Evolutionary conservation across 1,140 invertebrate species (phyloP), one percentile per base, ranked within the genome.

Genomic region (Ylistrum balloti): DNA sequence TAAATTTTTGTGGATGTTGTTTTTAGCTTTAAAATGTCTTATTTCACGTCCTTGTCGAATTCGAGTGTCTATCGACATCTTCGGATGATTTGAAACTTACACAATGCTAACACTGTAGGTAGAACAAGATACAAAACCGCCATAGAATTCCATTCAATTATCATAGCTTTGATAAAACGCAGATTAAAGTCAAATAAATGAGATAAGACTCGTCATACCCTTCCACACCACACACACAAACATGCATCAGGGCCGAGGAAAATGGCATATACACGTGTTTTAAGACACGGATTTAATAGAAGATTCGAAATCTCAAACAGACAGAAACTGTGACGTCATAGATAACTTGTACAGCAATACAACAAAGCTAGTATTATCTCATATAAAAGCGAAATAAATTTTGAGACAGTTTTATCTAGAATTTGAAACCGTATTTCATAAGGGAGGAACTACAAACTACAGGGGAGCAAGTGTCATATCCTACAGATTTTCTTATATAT

Each of bases 201-300:
- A 17, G n/a, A 17, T n/a, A 7, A 17, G 28, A n/a, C 28, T 1
- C 56, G 9, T 11, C n/a, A 7, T 74, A 17, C 56, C n/a, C 1
- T n/a, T 74, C 56, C 56, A 17, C n/a, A 28, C 17, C n/a, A n/a
- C 17, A 74, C 20, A 28, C 17, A 28, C 22, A 74, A 74, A 74
- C 56, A 74, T 74, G 56, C 56, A 74, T 74, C 56, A 74, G 22
- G n/a, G 56, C 28, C 56, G 2, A 1, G 15, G 56, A 28, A 48
- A 74, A 74, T 74, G 56, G 56, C 5, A 74, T 28, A 74, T 74
- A 74, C 56, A 74, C 56, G 56, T 74, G 56, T 28, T n/a, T 74
- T 74, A 74, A 28, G 56, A 74, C n/a, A 7, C 2, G 28, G 56
- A 56, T 56, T 20, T 22, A 56, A 11, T 22, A 56, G 2, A 56